phyloP scores from a whole-genome alignment of 2,888 invertebrate genomes.

The Vannuccia rotundouncinata region DNA sequence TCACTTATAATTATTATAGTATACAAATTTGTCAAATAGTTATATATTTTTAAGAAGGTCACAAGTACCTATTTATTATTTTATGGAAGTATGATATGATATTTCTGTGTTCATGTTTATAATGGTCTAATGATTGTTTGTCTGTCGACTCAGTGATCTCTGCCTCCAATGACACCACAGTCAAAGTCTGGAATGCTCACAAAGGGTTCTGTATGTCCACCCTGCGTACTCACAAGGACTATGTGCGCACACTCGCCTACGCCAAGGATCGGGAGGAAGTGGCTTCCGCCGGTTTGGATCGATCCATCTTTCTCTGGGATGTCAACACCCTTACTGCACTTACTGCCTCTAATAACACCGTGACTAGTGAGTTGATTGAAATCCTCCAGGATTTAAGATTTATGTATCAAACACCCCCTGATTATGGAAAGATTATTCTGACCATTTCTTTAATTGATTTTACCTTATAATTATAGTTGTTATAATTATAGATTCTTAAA shows the following conservation, averaged over 20 bases:
- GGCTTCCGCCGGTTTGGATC: conserved; percentile 91
- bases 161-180: conserved; percentile 96
- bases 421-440: too few species aligned
- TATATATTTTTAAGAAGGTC: too few species aligned
- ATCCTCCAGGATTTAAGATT: too few species aligned
- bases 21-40: background rate
- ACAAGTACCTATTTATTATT: too few species aligned
- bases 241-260: conserved; percentile 93
- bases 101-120: too few species aligned
- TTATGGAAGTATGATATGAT: too few species aligned
- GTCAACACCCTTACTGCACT: conserved; percentile 92
- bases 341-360: conserved; percentile 95
- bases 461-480: too few species aligned
- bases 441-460: too few species aligned
- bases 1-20: background rate
- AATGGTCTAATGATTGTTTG: too few species aligned
- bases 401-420: too few species aligned
- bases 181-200: conserved; percentile 98
- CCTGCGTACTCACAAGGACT: conserved; percentile 91
- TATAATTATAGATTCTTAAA: too few species aligned
- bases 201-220: conserved; percentile 99
- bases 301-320: conserved; percentile 95
- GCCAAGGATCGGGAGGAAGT: conserved; percentile 82
- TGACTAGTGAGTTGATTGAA: conserved; percentile 73
- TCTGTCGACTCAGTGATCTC: conserved; percentile 83